These are phyloP conservation scores for Mnemiopsis leidyi DNA, from an alignment of 37 sponge, comb jelly and placozoan genomes.

Conservation along the genomic window DNA sequence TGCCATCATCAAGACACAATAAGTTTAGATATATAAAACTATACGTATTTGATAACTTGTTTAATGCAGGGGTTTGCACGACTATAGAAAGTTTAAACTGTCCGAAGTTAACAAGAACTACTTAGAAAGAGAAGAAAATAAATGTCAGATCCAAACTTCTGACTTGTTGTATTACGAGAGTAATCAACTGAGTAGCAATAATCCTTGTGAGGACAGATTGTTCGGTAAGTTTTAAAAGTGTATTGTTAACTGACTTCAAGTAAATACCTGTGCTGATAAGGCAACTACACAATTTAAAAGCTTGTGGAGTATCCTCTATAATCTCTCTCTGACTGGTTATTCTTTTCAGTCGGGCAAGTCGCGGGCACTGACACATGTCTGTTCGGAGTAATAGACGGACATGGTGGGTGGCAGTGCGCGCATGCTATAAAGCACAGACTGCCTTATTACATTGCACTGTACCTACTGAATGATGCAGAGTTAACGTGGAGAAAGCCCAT, in stretches of 20 bases:
- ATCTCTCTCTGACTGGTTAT: too few species aligned
- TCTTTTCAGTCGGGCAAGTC: neutral
- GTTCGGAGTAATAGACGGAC: slow-evolving; percentile 30
- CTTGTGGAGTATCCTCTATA: too few species aligned
- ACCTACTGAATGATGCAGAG: neutral
- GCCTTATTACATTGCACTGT: slow-evolving; percentile 12
- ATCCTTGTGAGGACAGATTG: slow-evolving; percentile 5
- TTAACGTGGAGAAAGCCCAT: neutral
- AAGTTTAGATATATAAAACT: too few species aligned
- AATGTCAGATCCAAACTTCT: neutral
- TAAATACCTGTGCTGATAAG: too few species aligned
- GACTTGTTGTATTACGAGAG: neutral
- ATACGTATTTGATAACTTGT: too few species aligned
- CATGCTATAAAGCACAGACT: slow-evolving; percentile 34
- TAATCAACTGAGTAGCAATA: neutral
- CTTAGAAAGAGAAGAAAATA: neutral
- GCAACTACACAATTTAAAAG: too few species aligned
- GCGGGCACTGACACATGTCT: neutral
- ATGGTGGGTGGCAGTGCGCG: slow-evolving; percentile 44
- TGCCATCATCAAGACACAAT: too few species aligned
- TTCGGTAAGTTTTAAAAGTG: neutral
- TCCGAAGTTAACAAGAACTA: neutral
- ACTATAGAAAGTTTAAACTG: neutral
- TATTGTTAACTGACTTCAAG: too few species aligned
- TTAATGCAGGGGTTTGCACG: neutral